Evolutionary conservation across 2,113 vertebrate species (phyloP), one percentile per base, ranked within the genome.

Genomic region (Paradoxurus hermaphroditus): DNA sequence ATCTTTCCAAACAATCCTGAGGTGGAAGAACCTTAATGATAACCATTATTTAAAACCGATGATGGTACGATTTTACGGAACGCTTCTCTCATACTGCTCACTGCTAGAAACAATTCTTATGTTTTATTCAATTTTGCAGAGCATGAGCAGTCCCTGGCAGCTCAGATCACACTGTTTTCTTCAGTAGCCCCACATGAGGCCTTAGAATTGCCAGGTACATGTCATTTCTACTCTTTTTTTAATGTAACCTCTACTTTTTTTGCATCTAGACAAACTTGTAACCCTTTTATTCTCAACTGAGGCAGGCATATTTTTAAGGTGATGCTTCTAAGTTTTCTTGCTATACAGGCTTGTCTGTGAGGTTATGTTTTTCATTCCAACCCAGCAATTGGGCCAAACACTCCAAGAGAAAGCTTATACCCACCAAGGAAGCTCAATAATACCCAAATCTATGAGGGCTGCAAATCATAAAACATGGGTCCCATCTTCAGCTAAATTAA

Each of bases 401-500:
- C 51, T 67, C 31, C 27, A 62, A 85, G 13, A 90, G 51, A 90
- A 46, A 93, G 11, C 41, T 21, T 82, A 31, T 39, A 16, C 16
- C 29, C 41, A 49, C 4, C 15, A 65, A 93, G 25, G 11, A 78
- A 82, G 29, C 23, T 18, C 46, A 59, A 29, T 29, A 46, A 75
- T n/a, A 84, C 29, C 25, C 87, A n/a, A 49, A 5, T 39, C 25
- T 68, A 41, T 18, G 41, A 91, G 15, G n/a, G 12, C 27, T 39
- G 21, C 29, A 94, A 94, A 90, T 96, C 46, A 88, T 82, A 96
- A 94, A 95, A 63, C 73, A 63, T 44, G 46, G 88, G 34, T 75
- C 34, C 63, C 31, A 90, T 96, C 81, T 83, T 75, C 53, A 11
- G 59, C 44, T 85, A 49, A 95, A 94, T 94, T 92, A 92, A 95